A percentile compares a stretch with the other conserved stretches of the same genome.
Evolutionary conservation across 2,797 vertebrate genomes (phyloP).

Genomic region (Pitangus sulphuratus): DNA sequence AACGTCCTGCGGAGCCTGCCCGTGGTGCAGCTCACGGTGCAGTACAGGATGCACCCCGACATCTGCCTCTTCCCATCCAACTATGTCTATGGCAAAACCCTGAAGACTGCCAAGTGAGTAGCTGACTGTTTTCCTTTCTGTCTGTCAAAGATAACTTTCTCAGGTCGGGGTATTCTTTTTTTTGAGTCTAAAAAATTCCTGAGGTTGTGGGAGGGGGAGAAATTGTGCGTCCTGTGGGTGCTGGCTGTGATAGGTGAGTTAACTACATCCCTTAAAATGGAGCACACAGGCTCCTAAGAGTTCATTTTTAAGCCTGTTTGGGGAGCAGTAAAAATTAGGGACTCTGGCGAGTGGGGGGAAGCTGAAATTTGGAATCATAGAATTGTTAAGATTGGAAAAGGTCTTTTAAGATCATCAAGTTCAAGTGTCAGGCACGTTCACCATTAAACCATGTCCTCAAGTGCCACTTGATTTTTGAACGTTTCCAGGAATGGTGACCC

Average conservation of each 20-base stretch:
- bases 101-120: conserved; percentile 81
- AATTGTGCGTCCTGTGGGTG: too few relatives aligned
- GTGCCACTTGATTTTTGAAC: not conserved
- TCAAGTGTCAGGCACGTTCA: not conserved
- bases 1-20: conserved; percentile 41
- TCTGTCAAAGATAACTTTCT: not conserved
- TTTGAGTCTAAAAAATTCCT: not conserved
- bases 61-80: conserved; percentile 87
- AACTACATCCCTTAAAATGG: too few relatives aligned
- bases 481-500: not conserved
- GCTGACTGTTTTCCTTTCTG: not conserved
- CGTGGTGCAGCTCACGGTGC: conserved; percentile 77
- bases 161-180: not conserved
- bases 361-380: too few relatives aligned
- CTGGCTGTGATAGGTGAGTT: too few relatives aligned
- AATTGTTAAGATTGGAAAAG: too few relatives aligned
- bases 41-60: conserved; percentile 89
- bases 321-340: too few relatives aligned
- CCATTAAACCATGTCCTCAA: not conserved
- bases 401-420: not conserved
- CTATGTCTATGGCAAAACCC: conserved; percentile 78
- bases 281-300: too few relatives aligned
- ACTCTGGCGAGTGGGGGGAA: too few relatives aligned
- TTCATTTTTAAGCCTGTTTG: too few relatives aligned
- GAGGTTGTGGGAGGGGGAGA: not conserved